A percentile compares a stretch with the other conserved stretches of the same genome.
phyloP scores from a whole-genome alignment of 2,797 vertebrate species.

The Orientallactaga sibirica region DNA sequence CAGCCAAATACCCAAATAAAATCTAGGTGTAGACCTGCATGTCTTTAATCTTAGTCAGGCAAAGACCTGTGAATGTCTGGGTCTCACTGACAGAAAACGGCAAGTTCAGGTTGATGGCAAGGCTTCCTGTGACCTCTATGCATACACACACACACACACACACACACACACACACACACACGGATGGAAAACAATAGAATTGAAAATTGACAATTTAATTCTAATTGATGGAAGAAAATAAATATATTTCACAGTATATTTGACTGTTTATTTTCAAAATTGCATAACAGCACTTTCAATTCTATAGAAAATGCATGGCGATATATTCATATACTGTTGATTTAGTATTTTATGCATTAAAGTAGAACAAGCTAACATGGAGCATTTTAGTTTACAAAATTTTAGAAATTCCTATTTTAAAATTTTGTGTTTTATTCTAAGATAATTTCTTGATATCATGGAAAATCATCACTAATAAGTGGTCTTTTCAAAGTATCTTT shows the following conservation, averaged over 20 bases:
- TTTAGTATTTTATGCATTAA: not conserved
- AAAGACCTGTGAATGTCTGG: too few relatives aligned
- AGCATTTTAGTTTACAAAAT: conserved; percentile 12
- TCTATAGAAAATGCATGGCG: not conserved
- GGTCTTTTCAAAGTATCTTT: conserved; percentile 58
- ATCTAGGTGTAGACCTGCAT: too few relatives aligned
- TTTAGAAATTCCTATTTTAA: not conserved
- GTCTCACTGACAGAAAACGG: too few relatives aligned
- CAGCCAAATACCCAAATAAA: too few relatives aligned
- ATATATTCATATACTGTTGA: not conserved
- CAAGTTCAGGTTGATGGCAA: too few relatives aligned
- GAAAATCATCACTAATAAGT: conserved; percentile 61
- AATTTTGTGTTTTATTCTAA: conserved; percentile 32
- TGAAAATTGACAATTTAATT: not conserved
- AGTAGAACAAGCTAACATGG: not conserved
- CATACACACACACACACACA: too few relatives aligned
- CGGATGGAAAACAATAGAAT: too few relatives aligned
- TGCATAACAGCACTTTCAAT: not conserved
- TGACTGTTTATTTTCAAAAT: not conserved
- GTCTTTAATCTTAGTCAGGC: too few relatives aligned
- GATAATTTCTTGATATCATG: conserved; percentile 59
- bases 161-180: too few relatives aligned
- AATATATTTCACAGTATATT: not conserved
- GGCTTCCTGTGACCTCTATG: too few relatives aligned
- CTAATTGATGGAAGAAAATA: not conserved